phyloP scores from a whole-genome alignment of 2,113 vertebrate genomes.

The Phaethornis superciliosus region DNA sequence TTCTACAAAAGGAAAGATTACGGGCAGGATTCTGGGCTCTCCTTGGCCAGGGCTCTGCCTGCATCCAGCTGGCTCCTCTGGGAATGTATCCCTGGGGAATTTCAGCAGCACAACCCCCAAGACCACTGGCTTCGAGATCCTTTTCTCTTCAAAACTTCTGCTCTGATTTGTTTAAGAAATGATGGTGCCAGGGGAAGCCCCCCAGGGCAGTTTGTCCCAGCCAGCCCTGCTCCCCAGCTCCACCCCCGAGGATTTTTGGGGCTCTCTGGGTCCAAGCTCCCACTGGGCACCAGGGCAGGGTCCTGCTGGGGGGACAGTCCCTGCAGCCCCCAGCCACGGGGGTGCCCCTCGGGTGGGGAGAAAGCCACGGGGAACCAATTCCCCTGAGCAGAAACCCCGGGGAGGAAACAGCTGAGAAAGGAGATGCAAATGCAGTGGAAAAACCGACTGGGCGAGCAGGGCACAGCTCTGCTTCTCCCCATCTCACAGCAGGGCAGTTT shows the following conservation, averaged over 20 bases:
- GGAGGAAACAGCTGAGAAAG: not conserved
- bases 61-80: not conserved
- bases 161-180: constrained; percentile 60
- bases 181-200: not conserved
- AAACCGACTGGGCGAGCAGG: constrained; percentile 27
- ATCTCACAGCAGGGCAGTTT: not conserved
- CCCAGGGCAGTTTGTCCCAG: not conserved
- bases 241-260: not conserved
- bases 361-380: not conserved
- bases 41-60: not conserved
- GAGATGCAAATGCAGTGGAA: constrained; percentile 72
- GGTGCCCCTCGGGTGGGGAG: not conserved
- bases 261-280: not conserved
- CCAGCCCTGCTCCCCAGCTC: not conserved
- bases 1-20: not conserved
- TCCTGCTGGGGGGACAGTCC: not conserved
- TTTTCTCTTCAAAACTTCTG: not conserved
- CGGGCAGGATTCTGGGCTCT: not conserved
- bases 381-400: not conserved
- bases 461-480: not conserved
- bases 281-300: fast-evolving
- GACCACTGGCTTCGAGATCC: fast-evolving
- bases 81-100: not conserved
- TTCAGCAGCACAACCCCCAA: not conserved
- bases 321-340: not conserved